phyloP scores from a whole-genome alignment of 1,140 invertebrate species.

The Drosophila lacertosa region DNA sequence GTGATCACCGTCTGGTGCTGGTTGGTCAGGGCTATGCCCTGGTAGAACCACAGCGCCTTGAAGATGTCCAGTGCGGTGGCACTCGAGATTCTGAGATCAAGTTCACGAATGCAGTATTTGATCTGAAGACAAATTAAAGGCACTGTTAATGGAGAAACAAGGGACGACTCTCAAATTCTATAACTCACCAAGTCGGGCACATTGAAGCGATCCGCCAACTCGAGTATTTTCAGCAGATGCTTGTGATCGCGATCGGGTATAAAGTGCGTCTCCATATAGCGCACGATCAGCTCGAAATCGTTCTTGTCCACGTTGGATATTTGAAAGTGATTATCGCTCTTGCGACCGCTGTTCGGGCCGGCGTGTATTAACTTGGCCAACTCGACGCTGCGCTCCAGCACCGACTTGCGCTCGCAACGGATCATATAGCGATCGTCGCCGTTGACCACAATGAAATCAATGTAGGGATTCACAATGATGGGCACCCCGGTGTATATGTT shows the following conservation, averaged over 20 bases:
- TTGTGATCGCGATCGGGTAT: slow-evolving; percentile 81
- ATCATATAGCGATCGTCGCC: slow-evolving; percentile 83
- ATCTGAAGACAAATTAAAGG: too few relatives aligned
- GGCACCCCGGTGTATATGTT: slow-evolving; percentile 77
- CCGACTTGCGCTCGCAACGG: slow-evolving; percentile 75
- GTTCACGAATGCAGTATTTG: slow-evolving; percentile 73
- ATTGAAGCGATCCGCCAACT: slow-evolving; percentile 79
- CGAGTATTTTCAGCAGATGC: slow-evolving; percentile 78
- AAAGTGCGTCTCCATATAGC: slow-evolving; percentile 81
- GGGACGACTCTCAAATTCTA: too few relatives aligned
- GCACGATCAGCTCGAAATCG: slow-evolving; percentile 80
- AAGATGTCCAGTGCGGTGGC: slow-evolving; percentile 80
- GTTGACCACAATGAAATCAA: slow-evolving; percentile 82
- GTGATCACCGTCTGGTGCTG: slow-evolving; percentile 78
- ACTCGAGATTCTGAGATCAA: slow-evolving; percentile 78
- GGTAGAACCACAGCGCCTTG: slow-evolving; percentile 80
- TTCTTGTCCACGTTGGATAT: slow-evolving; percentile 79
- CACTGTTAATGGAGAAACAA: too few relatives aligned
- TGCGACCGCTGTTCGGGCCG: slow-evolving; percentile 79
- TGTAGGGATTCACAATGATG: slow-evolving; percentile 79
- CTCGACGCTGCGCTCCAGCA: slow-evolving; percentile 78
- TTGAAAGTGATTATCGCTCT: slow-evolving; percentile 82
- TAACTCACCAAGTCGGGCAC: slow-evolving; percentile 81
- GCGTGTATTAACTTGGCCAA: slow-evolving; percentile 79
- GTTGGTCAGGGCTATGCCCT: slow-evolving; percentile 70